A percentile compares a stretch with the other conserved stretches of the same genome.
Evolutionary conservation across 2,113 vertebrate species (phyloP).

Genomic region (Bucco capensis): DNA sequence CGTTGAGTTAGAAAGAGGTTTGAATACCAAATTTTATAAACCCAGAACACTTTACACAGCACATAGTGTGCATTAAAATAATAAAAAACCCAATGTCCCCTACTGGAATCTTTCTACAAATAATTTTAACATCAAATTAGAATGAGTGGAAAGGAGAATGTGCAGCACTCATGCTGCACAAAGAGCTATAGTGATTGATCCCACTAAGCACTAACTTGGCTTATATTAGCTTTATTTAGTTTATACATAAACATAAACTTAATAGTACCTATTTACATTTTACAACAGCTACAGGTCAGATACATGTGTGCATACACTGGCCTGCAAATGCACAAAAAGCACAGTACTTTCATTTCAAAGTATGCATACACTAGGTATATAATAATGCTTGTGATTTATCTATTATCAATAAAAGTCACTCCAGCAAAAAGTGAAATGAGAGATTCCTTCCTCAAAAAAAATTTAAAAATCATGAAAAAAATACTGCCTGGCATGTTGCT

Average conservation of each 20-base stretch:
- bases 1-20: background rate
- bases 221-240: background rate
- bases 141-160: background rate
- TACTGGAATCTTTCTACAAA: background rate
- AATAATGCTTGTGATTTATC: background rate
- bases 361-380: background rate
- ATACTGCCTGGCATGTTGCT: background rate
- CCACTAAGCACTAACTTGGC: background rate
- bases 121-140: background rate
- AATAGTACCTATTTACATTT: background rate
- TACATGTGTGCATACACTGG: background rate
- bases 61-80: background rate
- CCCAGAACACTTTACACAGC: background rate
- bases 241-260: background rate
- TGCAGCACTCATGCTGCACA: fast-evolving
- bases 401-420: background rate
- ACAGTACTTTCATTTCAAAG: background rate
- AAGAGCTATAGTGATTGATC: background rate
- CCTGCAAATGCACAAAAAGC: background rate
- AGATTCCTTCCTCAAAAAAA: background rate
- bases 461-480: background rate
- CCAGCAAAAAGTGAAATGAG: background rate
- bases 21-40: background rate
- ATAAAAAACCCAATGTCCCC: background rate
- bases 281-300: background rate